Evolutionary conservation across 2,888 invertebrate species (phyloP).

Genomic region (Hypomecis atomaria): DNA sequence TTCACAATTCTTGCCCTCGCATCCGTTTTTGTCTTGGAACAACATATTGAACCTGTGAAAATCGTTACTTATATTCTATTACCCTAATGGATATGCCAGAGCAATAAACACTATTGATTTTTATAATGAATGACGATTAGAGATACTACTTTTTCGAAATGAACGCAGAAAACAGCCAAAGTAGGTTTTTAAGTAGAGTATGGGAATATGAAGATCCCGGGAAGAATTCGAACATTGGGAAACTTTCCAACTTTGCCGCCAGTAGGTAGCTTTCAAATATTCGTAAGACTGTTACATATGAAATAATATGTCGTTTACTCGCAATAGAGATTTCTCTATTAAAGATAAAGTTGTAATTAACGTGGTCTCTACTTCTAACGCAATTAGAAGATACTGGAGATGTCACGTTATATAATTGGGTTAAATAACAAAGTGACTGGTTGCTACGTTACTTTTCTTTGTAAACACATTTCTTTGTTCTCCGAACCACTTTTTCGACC

Average conservation of each 20-base stretch:
- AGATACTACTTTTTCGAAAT: constrained; percentile 1
- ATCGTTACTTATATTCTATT: constrained; percentile 28
- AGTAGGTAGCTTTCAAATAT: constrained; percentile 6
- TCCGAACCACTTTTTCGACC: constrained; percentile 51
- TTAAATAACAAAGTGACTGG: constrained; percentile 57
- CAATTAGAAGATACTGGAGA: constrained; percentile 12
- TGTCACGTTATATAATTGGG: constrained; percentile 54
- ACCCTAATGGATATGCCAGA: constrained; percentile 25
- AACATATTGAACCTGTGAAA: constrained; percentile 19
- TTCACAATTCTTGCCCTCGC: constrained; percentile 6
- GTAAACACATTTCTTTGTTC: constrained; percentile 75
- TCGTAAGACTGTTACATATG: constrained; percentile 4
- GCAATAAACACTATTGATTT: constrained; percentile 17
- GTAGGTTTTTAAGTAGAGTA: not conserved
- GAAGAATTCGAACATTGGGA: not conserved
- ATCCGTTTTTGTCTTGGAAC: not conserved
- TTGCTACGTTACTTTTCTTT: constrained; percentile 77
- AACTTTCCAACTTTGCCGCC: constrained; percentile 22
- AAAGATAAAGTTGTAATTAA: constrained; percentile 6
- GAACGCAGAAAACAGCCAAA: not conserved
- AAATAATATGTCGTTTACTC: constrained; percentile 5
- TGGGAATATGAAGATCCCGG: not conserved
- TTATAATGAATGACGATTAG: not conserved
- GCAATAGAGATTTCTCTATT: not conserved
- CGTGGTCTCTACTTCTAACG: constrained; percentile 2